phyloP scores from a whole-genome alignment of 2,113 vertebrate species.

The Tauraco erythrolophus region DNA sequence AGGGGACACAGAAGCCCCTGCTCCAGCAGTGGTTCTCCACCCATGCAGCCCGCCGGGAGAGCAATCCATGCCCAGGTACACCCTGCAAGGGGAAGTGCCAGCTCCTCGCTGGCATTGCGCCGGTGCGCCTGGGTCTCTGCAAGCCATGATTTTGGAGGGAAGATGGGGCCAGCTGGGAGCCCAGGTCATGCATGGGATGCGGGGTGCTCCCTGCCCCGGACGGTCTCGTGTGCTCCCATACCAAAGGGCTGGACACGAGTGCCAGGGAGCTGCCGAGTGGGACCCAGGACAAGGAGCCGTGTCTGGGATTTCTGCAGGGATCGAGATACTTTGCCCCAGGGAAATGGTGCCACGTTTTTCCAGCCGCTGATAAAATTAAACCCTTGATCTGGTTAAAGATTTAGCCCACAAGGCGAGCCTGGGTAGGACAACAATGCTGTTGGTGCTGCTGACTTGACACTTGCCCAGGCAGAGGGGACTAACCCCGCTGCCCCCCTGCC shows the following conservation, averaged over 20 bases:
- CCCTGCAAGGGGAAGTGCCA: not conserved
- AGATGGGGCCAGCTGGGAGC: not conserved
- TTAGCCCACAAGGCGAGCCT: conserved; percentile 28
- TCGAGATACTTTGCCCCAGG: conserved; percentile 47
- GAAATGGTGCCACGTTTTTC: conserved; percentile 49
- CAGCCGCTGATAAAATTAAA: conserved; percentile 69
- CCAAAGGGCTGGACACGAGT: rapidly evolving
- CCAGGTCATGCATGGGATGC: rapidly evolving
- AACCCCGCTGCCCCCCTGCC: not conserved
- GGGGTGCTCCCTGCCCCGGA: not conserved
- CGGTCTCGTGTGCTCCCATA: rapidly evolving
- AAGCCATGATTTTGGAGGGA: not conserved
- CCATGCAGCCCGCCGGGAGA: rapidly evolving
- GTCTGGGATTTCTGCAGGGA: not conserved
- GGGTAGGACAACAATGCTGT: conserved; percentile 20
- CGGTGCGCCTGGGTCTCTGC: not conserved
- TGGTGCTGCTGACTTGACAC: not conserved
- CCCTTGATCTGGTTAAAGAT: conserved; percentile 66
- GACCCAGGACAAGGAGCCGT: not conserved
- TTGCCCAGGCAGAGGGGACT: not conserved
- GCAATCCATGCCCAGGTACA: not conserved
- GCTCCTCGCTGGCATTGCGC: not conserved
- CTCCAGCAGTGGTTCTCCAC: rapidly evolving
- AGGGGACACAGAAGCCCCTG: not conserved
- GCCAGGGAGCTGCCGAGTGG: not conserved